Percentiles rank a stretch among this genome's conserved stretches.
Conservation (phyloP, 2,113 vertebrate species). For the Herpetotheres cachinnans region DNA sequence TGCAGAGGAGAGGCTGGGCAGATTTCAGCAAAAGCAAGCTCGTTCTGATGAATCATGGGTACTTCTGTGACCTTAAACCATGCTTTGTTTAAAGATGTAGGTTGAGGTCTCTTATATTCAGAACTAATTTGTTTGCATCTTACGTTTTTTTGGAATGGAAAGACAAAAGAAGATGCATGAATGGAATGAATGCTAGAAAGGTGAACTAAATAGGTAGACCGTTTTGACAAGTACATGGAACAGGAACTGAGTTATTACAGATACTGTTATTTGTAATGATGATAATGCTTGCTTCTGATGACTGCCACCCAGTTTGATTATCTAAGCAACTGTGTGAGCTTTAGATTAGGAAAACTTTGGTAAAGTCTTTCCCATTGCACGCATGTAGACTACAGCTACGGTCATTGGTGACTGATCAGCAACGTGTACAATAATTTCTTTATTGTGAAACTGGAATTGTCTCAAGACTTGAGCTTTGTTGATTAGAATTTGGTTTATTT, state of each 20-base stretch:
- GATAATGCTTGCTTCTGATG: background rate
- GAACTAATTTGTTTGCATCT: background rate
- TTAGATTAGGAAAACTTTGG: background rate
- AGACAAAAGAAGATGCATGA: background rate
- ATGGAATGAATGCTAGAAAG: background rate
- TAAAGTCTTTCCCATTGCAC: background rate
- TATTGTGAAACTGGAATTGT: background rate
- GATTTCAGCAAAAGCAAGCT: background rate
- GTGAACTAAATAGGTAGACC: background rate
- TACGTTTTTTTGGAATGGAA: background rate
- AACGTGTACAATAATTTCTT: background rate
- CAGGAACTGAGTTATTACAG: background rate
- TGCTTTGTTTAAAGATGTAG: background rate
- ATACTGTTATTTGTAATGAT: background rate
- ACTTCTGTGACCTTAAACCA: background rate
- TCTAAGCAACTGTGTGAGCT: background rate
- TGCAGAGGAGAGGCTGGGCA: background rate
- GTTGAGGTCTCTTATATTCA: background rate
- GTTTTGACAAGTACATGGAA: accelerated
- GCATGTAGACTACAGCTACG: background rate
- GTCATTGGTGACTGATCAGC: background rate
- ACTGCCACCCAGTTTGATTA: background rate
- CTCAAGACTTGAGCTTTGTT: background rate
- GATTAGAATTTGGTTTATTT: background rate
- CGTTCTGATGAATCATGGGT: background rate